Base-by-base conservation (phyloP, 2,797 vertebrate species). In the Schizopygopsis pylzovi region DNA sequence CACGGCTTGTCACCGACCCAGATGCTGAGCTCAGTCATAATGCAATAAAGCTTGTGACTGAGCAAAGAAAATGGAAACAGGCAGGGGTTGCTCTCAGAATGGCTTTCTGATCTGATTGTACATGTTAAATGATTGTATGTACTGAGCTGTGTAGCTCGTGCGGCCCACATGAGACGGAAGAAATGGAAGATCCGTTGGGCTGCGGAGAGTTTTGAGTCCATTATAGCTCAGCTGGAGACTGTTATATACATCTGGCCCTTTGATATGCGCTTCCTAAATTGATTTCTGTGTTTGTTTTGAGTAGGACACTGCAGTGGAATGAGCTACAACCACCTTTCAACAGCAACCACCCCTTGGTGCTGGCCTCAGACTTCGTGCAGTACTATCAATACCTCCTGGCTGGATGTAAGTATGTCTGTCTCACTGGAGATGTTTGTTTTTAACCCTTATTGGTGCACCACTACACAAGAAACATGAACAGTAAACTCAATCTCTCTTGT, bases 241-340 rank as follows among this genome's bases (percentile, higher is more conserved):
- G 84, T 82, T 75, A 82, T 63, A 72, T 91, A 85, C 90, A 70
- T 88, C 82, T 90, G 89, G 67, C 81, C 83, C 85, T 79, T 1
- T 79, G 45, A 82, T 22, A 47, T 81, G 83, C n/a, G 6, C 54
- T 70, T 83, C 88, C 63, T 90, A 71, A 63, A 85, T 39, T 88
- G 75, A 83, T 91, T 83, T 93, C n/a, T 91, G 43, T 90, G 90
- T 91, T 90, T 92, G 89, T 90, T 90, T 91, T 81, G 87, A 87
- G 86, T 93, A 99, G 98, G 95, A 99, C 98, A 65, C 98, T 97
- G 78, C 98, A 98, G 88, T 99, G 98, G 98, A 99, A 98, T 90
- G 98, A 99, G 89, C 94, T 99, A 78, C 98, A 99, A 93, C 98
- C 98, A 71, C 98, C 98, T 73, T 99, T 99, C 95, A 98, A 95